Evolutionary conservation across 2,888 invertebrate genomes (phyloP), one percentile per base, ranked within the genome.

Genomic region (Andrena dorsata): DNA sequence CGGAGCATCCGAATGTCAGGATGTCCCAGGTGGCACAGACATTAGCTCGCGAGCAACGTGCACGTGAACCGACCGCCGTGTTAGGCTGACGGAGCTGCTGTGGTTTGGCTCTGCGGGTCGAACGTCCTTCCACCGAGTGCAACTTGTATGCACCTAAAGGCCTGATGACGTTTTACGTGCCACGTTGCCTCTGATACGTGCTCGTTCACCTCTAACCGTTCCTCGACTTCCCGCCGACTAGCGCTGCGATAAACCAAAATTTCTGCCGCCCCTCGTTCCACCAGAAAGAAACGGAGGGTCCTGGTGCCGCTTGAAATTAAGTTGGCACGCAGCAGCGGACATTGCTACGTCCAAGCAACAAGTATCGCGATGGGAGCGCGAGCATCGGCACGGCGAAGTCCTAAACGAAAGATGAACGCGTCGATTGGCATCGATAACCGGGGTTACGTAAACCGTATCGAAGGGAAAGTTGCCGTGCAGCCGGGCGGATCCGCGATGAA

Each of bases 21-120:
- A 80, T 76, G 85, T 88, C 85, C 85, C 88, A 88, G 86, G 85
- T 88, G 88, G 80, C 81, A 49, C 35, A 72, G 88, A 87, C 88
- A 84, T 88, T 86, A 84, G 83, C 83, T 71, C 82, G 30, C 71
- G 66, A 66, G 82, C 68, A 76, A 83, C 83, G 86, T 83, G 80
- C 76, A 51, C 82, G 77, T 80, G 70, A 74, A 77, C 81, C 76
- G 72, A 86, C 86, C 83, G 60, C 77, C 69, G 76, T 70, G 81
- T 82, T 83, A 75, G 75, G 69, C 72, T 85, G 76, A 81, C 80
- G 82, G 72, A 81, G 82, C 81, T 76, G 61, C 76, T 84, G 87
- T 65, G 88, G 87, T 88, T 88, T 85, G 58, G 64, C 63, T 79
- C 70, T 26, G 35, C 64, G 26, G 68, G 23, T 56, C 78, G 49